phyloP scores from a whole-genome alignment of 2,113 vertebrate genomes.

The Boulengeromyrus knoepffleri region DNA sequence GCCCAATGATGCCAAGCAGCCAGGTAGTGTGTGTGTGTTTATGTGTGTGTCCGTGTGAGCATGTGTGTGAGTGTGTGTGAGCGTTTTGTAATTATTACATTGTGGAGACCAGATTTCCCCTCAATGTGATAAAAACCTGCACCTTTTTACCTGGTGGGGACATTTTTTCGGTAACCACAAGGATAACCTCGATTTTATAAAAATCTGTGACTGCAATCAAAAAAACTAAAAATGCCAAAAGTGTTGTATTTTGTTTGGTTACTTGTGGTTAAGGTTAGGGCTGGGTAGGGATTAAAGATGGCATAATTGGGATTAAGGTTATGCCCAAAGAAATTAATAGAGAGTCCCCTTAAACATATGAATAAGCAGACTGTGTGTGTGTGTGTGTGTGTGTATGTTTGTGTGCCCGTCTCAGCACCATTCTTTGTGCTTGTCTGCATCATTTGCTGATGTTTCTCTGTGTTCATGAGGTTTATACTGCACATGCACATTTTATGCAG shows the following conservation, averaged over 20 bases:
- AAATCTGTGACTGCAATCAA: not conserved
- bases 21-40: constrained; percentile 61
- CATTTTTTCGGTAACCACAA: not conserved
- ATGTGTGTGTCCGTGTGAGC: not conserved
- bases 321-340: not conserved
- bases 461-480: not conserved
- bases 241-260: not conserved
- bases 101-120: not conserved
- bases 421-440: not conserved
- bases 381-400: not conserved
- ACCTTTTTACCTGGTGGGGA: not conserved
- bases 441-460: not conserved
- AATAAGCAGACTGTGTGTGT: not conserved
- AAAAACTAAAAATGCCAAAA: not conserved
- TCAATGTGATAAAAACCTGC: not conserved
- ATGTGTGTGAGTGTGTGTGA: not conserved
- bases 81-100: not conserved
- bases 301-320: not conserved
- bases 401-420: not conserved
- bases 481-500: not conserved
- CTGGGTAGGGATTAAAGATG: not conserved
- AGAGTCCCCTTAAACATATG: too few relatives aligned
- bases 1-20: constrained; percentile 89
- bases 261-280: not conserved
- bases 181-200: not conserved